These are phyloP conservation scores for Sussaba pulchella DNA, from an alignment of 2,888 invertebrate genomes.

Conservation along the genomic window DNA sequence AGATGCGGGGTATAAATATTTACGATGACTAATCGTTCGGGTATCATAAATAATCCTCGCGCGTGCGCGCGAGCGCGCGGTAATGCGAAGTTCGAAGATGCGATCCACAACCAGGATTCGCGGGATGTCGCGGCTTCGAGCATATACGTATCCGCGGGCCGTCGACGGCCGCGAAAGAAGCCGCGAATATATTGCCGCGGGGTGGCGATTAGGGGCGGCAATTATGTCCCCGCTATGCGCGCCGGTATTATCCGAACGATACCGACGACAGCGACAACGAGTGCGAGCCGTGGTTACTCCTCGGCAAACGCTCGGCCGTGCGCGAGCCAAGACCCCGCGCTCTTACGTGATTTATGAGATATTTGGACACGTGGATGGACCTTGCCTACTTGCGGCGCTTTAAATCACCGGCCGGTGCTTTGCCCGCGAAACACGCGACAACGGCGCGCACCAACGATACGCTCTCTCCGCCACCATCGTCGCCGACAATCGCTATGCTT, in stretches of 20 bases:
- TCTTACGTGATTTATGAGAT: conserved; percentile 67
- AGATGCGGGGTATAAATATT: conserved; percentile 70
- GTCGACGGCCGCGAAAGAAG: conserved; percentile 53
- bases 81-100: conserved; percentile 39
- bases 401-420: conserved; percentile 68
- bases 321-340: conserved; percentile 48
- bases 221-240: conserved; percentile 72
- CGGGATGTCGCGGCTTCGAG: conserved; percentile 23
- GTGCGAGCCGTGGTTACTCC: conserved; percentile 44
- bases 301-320: no score
- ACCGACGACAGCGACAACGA: conserved; percentile 37
- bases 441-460: conserved; percentile 40
- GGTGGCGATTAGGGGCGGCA: conserved; percentile 73
- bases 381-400: conserved; percentile 69
- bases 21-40: conserved; percentile 70
- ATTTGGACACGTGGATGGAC: conserved; percentile 69
- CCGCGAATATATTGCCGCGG: conserved; percentile 68
- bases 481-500: conserved; percentile 53
- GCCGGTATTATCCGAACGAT: conserved; percentile 53
- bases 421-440: conserved; percentile 34
- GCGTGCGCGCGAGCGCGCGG: no score
- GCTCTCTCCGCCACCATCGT: conserved; percentile 19
- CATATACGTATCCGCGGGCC: conserved; percentile 18
- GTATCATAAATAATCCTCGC: conserved; percentile 71
- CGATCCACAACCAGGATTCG: neutral